phyloP scores from a whole-genome alignment of 2,797 vertebrate genomes.

The Ctenopoma kingsleyae region DNA sequence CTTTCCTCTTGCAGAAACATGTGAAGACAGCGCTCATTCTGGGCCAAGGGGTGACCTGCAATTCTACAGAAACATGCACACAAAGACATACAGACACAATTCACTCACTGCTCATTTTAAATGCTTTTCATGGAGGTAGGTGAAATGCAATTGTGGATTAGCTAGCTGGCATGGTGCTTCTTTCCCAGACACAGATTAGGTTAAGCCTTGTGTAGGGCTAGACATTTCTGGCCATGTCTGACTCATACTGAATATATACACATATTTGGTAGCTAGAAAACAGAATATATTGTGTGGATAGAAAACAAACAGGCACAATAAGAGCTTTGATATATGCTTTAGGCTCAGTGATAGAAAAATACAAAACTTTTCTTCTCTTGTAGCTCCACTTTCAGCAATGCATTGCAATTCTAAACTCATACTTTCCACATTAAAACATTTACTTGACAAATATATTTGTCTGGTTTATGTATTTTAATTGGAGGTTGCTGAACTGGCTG shows the following conservation, averaged over 20 bases:
- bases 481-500: constrained; percentile 18
- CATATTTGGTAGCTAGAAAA: constrained; percentile 5
- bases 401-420: background rate
- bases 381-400: background rate
- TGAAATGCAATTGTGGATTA: constrained; percentile 15
- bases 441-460: background rate
- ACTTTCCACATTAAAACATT: background rate
- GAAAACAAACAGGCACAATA: constrained; percentile 1
- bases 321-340: constrained; percentile 7
- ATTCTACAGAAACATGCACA: constrained; percentile 85
- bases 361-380: background rate
- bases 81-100: background rate
- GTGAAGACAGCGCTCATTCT: constrained; percentile 99
- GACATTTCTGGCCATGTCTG: background rate
- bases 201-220: background rate
- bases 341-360: background rate
- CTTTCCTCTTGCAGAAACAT: constrained; percentile 99
- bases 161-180: background rate
- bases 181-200: constrained; percentile 13
- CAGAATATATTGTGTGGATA: background rate
- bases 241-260: constrained; percentile 4
- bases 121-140: background rate
- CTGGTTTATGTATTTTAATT: background rate
- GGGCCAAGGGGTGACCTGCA: constrained; percentile 98
- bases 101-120: constrained; percentile 15